phyloP scores from a whole-genome alignment of 2,113 vertebrate species.

The Megalops atlanticus region DNA sequence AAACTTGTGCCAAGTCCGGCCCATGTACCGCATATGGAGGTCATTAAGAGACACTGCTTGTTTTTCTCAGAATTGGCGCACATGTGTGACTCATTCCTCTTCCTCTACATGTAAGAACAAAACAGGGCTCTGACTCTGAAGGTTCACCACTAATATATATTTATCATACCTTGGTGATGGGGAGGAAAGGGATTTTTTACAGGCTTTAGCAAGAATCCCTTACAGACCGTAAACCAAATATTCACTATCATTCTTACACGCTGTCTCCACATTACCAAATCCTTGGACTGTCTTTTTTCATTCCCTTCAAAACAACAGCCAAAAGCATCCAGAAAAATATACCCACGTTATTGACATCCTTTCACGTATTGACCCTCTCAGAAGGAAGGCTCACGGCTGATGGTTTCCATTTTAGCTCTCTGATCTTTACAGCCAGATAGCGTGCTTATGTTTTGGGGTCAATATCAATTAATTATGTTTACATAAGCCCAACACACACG shows the following conservation, averaged over 20 bases:
- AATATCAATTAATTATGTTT: not conserved
- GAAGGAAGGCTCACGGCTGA: not conserved
- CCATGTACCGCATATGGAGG: not conserved
- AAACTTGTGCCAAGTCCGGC: not conserved
- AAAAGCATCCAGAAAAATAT: not conserved
- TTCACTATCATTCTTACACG: not conserved
- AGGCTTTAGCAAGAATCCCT: not conserved
- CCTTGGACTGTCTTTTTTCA: not conserved
- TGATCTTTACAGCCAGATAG: not conserved
- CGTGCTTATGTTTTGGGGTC: not conserved
- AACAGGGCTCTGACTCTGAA: not conserved
- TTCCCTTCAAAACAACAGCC: not conserved
- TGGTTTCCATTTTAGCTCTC: not conserved
- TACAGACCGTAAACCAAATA: conserved; percentile 8
- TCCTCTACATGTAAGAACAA: not conserved
- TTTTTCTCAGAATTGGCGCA: not conserved
- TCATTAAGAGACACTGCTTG: not conserved
- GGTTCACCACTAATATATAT: not conserved
- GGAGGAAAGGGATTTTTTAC: not conserved
- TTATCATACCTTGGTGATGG: not conserved
- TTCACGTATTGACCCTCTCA: not conserved
- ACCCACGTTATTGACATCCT: not conserved
- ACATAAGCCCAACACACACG: not conserved
- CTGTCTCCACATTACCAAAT: not conserved
- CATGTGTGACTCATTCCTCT: not conserved